Evolutionary conservation across 1,140 invertebrate species (phyloP).

Genomic region (Leptinotarsa lineolata): DNA sequence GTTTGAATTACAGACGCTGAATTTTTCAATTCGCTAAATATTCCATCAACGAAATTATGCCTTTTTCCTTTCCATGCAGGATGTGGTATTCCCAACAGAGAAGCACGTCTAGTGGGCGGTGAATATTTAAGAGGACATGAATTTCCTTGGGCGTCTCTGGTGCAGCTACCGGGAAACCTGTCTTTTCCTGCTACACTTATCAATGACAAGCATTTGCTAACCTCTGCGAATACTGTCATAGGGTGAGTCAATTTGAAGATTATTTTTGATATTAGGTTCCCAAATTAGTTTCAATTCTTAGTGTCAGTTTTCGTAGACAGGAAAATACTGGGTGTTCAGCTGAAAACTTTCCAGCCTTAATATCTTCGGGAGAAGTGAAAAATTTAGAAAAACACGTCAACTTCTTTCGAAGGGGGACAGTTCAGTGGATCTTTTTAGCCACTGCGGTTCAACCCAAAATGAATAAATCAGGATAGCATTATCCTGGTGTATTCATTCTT

Average conservation of each 20-base stretch:
- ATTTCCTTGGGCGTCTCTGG: constrained; percentile 62
- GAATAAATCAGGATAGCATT: too few species aligned
- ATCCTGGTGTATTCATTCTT: too few species aligned
- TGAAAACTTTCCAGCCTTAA: too few species aligned
- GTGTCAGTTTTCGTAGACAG: too few species aligned
- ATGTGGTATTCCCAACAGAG: constrained; percentile 49
- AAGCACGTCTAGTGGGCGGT: constrained; percentile 56
- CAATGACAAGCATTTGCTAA: constrained; percentile 63
- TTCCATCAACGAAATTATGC: constrained; percentile 11
- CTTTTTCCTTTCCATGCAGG: constrained; percentile 39
- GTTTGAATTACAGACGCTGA: background rate
- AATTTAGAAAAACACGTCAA: too few species aligned
- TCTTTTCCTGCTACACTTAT: constrained; percentile 59
- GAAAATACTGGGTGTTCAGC: too few species aligned
- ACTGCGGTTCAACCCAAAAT: too few species aligned
- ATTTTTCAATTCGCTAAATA: constrained; percentile 19
- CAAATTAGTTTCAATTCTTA: too few species aligned
- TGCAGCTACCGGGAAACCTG: constrained; percentile 38
- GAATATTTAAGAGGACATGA: constrained; percentile 58
- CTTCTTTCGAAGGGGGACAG: too few species aligned
- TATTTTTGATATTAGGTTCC: too few species aligned
- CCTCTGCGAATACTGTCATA: constrained; percentile 58
- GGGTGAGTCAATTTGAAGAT: constrained; percentile 53
- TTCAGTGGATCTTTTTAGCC: too few species aligned
- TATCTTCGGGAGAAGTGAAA: too few species aligned